phyloP scores from a whole-genome alignment of 2,797 vertebrate genomes.

The Bothrops alternatus region DNA sequence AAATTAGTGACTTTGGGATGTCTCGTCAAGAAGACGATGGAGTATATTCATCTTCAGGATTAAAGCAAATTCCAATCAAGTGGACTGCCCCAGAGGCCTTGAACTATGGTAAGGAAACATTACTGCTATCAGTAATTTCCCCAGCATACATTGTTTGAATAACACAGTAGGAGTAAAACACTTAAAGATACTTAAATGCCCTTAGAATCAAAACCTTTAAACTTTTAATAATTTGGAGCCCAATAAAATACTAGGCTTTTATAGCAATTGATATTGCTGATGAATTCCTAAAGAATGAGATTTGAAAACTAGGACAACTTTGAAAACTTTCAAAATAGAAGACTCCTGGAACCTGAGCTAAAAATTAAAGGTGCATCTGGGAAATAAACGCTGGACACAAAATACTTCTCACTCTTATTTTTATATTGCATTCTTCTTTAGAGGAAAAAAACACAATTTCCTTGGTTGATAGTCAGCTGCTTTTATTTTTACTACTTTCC shows the following conservation, averaged over 20 bases:
- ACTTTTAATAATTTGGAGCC: neutral
- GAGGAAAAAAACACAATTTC: neutral
- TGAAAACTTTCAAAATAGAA: neutral
- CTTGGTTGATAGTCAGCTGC: neutral
- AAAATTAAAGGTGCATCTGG: neutral
- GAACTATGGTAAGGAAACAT: slow-evolving; percentile 84
- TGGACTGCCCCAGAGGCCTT: slow-evolving; percentile 98
- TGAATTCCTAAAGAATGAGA: neutral
- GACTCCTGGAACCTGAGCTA: neutral
- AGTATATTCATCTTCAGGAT: slow-evolving; percentile 93
- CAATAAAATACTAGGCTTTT: neutral
- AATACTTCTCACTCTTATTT: neutral
- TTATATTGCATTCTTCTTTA: neutral
- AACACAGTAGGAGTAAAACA: neutral
- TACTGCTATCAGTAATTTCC: slow-evolving; percentile 4
- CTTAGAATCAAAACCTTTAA: neutral
- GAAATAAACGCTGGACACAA: neutral
- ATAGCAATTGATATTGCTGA: neutral
- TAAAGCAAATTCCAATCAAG: slow-evolving; percentile 98
- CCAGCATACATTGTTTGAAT: neutral
- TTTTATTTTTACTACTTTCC: neutral
- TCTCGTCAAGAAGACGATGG: slow-evolving; percentile 96
- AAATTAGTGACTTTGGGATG: slow-evolving; percentile 99
- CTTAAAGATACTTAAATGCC: neutral
- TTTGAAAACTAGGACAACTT: neutral